phyloP scores from a whole-genome alignment of 2,888 invertebrate species.

The Drosophila merina region DNA sequence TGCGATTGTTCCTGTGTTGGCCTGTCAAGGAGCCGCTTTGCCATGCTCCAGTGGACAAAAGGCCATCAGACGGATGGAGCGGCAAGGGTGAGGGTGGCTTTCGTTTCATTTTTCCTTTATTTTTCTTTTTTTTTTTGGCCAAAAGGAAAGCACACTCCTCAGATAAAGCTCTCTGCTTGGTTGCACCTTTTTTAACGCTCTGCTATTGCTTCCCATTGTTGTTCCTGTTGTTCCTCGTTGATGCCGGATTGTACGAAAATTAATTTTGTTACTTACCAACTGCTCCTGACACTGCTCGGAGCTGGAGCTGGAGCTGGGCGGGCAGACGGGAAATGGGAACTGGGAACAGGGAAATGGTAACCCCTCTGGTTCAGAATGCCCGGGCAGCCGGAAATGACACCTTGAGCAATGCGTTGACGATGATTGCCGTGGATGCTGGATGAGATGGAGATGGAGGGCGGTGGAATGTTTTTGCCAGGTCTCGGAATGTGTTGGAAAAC shows the following conservation, averaged over 20 bases:
- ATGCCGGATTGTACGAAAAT: conserved; percentile 71
- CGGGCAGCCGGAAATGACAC: conserved; percentile 57
- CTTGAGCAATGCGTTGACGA: conserved; percentile 56
- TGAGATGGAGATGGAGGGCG: conserved; percentile 3
- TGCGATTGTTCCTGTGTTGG: conserved; percentile 68
- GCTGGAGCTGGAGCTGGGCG: conserved; percentile 15
- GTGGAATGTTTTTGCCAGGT: conserved; percentile 19
- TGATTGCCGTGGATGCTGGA: conserved; percentile 43
- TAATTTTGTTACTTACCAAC: conserved; percentile 76
- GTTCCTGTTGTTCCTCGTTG: conserved; percentile 46
- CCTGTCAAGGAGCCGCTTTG: conserved; percentile 54
- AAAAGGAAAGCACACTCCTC: conserved; percentile 49
- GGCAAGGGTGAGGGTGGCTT: conserved; percentile 16
- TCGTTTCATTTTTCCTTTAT: neutral
- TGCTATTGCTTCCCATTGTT: conserved; percentile 51
- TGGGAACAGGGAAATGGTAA: neutral
- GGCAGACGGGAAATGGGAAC: conserved; percentile 28
- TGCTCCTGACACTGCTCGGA: conserved; percentile 55
- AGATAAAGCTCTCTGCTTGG: conserved; percentile 56
- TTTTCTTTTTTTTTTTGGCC: neutral
- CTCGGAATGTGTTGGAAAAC: conserved; percentile 27
- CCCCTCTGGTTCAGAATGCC: conserved; percentile 10
- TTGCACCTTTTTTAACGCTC: conserved; percentile 61
- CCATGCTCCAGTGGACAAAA: conserved; percentile 55
- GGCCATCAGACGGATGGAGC: conserved; percentile 2